Conservation (phyloP, 2,113 vertebrate species). For the Crotophaga sulcirostris region DNA sequence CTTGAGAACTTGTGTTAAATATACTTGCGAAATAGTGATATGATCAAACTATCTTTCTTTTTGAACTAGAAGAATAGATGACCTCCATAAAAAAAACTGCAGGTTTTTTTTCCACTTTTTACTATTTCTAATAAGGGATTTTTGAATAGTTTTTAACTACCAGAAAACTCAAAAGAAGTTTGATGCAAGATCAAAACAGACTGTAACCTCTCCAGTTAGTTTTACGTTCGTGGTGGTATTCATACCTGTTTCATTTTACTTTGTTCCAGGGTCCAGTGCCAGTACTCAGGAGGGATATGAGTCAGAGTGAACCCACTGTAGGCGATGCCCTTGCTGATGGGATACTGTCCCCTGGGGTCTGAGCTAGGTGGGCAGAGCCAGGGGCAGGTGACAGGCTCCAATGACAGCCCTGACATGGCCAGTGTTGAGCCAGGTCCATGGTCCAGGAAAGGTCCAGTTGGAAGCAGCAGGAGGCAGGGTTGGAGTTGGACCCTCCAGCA, state of each 20-base stretch:
- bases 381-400: neutral
- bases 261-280: fast-evolving
- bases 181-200: neutral
- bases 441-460: fast-evolving
- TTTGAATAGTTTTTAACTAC: neutral
- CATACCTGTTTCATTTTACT: neutral
- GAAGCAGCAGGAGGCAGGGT: neutral
- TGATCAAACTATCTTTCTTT: neutral
- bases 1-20: neutral
- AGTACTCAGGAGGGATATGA: neutral
- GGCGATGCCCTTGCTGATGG: neutral
- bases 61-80: neutral
- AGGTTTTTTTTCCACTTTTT: neutral
- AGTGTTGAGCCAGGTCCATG: neutral
- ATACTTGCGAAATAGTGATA: neutral
- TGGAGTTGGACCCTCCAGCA: neutral
- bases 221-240: neutral
- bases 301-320: fast-evolving
- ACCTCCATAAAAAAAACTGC: neutral
- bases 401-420: fast-evolving
- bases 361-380: fast-evolving
- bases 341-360: neutral
- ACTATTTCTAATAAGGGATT: neutral
- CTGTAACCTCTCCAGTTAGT: neutral
- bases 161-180: neutral